Percentiles rank a stretch among this genome's conserved stretches.
Conservation (phyloP, 2,888 invertebrate genomes). For the Trypoxylon attenuatum region DNA sequence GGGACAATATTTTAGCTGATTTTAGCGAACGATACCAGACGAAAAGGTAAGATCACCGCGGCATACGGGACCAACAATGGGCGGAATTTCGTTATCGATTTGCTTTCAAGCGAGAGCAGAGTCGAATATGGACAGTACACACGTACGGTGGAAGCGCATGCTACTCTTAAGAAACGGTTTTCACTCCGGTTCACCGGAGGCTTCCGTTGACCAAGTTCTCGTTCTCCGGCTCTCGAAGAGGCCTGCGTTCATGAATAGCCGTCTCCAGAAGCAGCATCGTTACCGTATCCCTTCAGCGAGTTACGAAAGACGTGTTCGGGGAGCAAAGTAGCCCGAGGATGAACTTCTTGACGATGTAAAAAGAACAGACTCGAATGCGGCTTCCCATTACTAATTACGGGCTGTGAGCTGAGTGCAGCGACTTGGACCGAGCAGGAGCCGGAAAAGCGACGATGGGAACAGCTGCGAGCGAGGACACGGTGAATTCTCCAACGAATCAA, state of each 20-base stretch:
- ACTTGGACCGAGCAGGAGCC: neutral
- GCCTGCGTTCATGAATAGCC: constrained; percentile 26
- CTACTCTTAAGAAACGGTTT: constrained; percentile 22
- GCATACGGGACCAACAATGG: constrained; percentile 25
- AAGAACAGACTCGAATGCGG: constrained; percentile 21
- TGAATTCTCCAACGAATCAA: constrained; percentile 30
- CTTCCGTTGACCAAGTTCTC: constrained; percentile 26
- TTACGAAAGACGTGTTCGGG: constrained; percentile 52
- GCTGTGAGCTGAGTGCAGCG: neutral
- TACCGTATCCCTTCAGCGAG: constrained; percentile 32
- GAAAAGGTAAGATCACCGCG: constrained; percentile 21
- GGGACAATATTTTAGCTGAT: too few relatives aligned
- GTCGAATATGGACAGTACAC: constrained; percentile 26
- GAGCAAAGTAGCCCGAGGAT: constrained; percentile 41
- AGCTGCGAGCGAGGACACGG: neutral
- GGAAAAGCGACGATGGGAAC: neutral
- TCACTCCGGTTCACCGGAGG: too few relatives aligned
- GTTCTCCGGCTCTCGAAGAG: constrained; percentile 29
- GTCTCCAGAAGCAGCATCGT: constrained; percentile 18
- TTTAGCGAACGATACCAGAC: too few relatives aligned
- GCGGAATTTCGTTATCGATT: constrained; percentile 37
- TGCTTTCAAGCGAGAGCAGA: constrained; percentile 28
- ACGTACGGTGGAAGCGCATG: constrained; percentile 14
- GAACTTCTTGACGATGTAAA: constrained; percentile 31
- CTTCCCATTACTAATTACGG: constrained; percentile 22